Percentiles rank a stretch among this genome's conserved stretches.
Conservation (phyloP, 2,888 invertebrate genomes). For the Thera obeliscata region DNA sequence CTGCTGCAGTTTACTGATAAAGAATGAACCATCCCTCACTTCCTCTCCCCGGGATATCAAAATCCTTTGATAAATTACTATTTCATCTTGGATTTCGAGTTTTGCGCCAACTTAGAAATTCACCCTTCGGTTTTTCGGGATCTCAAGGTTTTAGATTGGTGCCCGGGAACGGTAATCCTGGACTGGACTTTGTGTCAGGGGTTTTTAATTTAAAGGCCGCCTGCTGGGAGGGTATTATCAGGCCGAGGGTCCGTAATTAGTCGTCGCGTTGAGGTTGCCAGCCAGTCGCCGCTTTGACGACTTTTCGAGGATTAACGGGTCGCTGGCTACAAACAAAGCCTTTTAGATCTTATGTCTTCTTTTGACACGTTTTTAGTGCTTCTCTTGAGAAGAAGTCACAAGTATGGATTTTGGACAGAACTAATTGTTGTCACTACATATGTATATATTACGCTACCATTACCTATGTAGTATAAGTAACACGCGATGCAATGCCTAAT, state of each 20-base stretch:
- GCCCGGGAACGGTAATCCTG: conserved; percentile 70
- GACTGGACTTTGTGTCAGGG: conserved; percentile 69
- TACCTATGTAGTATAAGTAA: not conserved
- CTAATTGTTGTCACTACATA: too few species aligned
- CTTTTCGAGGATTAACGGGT: conserved; percentile 60
- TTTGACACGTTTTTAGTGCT: conserved; percentile 25
- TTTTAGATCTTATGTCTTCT: conserved; percentile 37
- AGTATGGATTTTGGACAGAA: too few species aligned
- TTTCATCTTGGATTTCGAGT: conserved; percentile 79
- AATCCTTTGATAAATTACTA: conserved; percentile 84
- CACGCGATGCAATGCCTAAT: not conserved
- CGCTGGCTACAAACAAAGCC: conserved; percentile 43
- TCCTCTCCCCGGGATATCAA: conserved; percentile 70
- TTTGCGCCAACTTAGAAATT: conserved; percentile 67
- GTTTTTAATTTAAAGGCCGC: conserved; percentile 81
- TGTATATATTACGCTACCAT: too few species aligned
- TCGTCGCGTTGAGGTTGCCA: conserved; percentile 62
- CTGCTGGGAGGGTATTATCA: conserved; percentile 81
- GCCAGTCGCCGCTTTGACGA: conserved; percentile 54
- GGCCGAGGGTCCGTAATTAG: conserved; percentile 75
- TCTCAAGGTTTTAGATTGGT: conserved; percentile 48
- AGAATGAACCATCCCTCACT: conserved; percentile 67
- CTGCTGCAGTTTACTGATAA: conserved; percentile 69
- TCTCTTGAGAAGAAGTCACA: not conserved
- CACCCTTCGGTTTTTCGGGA: conserved; percentile 60